A percentile compares a stretch with the other conserved stretches of the same genome.
These are phyloP conservation scores for Tuberolachnus salignus DNA, from an alignment of 2,888 invertebrate species.

Conservation along the genomic window DNA sequence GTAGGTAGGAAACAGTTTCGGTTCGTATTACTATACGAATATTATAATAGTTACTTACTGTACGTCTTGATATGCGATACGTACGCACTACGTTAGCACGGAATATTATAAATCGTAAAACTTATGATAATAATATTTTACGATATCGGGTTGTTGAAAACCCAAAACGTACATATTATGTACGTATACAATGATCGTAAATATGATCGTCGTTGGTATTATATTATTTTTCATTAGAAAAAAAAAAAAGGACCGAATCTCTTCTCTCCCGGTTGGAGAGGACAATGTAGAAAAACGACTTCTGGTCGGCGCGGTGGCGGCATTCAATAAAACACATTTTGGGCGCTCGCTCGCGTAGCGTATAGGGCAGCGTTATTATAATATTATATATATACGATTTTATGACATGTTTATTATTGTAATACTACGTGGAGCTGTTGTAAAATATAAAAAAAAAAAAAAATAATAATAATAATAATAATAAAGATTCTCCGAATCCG, in stretches of 20 bases:
- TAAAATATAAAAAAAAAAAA: conserved; percentile 32
- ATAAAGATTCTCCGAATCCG: conserved; percentile 44
- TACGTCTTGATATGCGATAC: background rate
- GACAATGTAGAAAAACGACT: conserved; percentile 56
- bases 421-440: conserved; percentile 21
- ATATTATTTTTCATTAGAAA: conserved; percentile 6
- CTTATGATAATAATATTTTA: conserved; percentile 47
- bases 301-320: conserved; percentile 51
- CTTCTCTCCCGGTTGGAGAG: background rate
- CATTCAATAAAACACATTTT: conserved; percentile 50
- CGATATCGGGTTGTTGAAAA: conserved; percentile 49
- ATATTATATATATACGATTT: conserved; percentile 30
- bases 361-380: conserved; percentile 7
- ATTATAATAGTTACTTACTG: too few relatives aligned
- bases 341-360: background rate
- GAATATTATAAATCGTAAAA: conserved; percentile 36
- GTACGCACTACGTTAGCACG: background rate
- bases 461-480: conserved; percentile 31
- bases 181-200: conserved; percentile 27
- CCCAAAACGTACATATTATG: conserved; percentile 19
- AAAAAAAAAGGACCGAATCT: background rate
- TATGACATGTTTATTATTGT: conserved; percentile 55
- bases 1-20: background rate
- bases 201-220: conserved; percentile 37
- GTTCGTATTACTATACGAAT: conserved; percentile 1